Conservation (phyloP, 2,888 invertebrate genomes). For the Microdon myrmicae region DNA sequence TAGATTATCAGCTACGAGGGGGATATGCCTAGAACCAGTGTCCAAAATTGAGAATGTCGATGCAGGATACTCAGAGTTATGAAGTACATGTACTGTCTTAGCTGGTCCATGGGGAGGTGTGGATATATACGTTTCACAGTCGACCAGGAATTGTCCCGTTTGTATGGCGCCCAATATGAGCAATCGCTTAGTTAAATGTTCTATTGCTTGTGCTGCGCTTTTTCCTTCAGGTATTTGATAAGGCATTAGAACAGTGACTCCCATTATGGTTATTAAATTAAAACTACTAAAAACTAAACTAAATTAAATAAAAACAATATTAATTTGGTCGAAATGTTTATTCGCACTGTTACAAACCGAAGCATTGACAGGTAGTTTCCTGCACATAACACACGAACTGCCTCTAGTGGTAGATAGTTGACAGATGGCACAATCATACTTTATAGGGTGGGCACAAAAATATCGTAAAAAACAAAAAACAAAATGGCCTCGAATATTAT, state of each 20-base stretch:
- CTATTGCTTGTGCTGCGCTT: slow-evolving; percentile 90
- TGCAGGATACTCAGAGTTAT: slow-evolving; percentile 95
- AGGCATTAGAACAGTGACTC: slow-evolving; percentile 74
- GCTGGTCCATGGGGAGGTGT: slow-evolving; percentile 76
- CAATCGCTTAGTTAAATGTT: slow-evolving; percentile 85
- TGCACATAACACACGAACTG: no score
- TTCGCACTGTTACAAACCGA: no score
- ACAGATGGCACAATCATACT: no score
- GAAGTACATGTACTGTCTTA: slow-evolving; percentile 89
- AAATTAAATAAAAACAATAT: background rate
- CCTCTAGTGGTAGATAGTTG: no score
- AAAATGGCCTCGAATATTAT: no score
- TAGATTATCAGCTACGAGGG: slow-evolving; percentile 88
- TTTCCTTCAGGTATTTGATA: slow-evolving; percentile 89
- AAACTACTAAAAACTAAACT: background rate
- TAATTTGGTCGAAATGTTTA: background rate
- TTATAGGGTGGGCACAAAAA: no score
- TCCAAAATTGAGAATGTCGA: slow-evolving; percentile 93
- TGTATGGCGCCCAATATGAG: slow-evolving; percentile 86
- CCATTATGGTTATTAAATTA: slow-evolving; percentile 54
- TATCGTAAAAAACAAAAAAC: no score
- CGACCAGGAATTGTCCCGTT: slow-evolving; percentile 90
- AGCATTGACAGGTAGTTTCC: no score
- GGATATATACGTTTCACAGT: slow-evolving; percentile 92
- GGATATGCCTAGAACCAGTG: slow-evolving; percentile 84